Percentiles rank a stretch among this genome's conserved stretches.
These are phyloP conservation scores for Python bivittatus DNA, from an alignment of 2,113 vertebrate species.

Conservation along the genomic window DNA sequence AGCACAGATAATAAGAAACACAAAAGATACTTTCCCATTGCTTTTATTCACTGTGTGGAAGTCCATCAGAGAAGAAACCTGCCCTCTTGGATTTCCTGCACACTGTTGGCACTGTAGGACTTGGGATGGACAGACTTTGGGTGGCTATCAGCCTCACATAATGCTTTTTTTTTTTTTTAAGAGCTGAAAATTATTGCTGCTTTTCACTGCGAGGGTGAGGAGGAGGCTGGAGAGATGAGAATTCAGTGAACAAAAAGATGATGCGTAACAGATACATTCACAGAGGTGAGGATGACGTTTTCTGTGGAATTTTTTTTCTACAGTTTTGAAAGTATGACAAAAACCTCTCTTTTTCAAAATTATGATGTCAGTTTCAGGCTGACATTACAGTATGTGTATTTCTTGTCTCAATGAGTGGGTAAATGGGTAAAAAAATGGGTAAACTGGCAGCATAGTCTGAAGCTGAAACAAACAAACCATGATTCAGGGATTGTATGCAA, in stretches of 20 bases:
- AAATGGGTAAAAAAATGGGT: background rate
- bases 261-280: background rate
- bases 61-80: background rate
- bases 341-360: background rate
- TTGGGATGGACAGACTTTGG: background rate
- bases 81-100: background rate
- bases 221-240: background rate
- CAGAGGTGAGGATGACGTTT: background rate
- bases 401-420: background rate
- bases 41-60: background rate
- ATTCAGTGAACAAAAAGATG: background rate
- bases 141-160: background rate
- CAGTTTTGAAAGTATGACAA: background rate
- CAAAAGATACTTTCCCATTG: background rate
- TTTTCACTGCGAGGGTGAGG: background rate
- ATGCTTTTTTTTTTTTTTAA: background rate
- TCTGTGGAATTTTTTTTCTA: background rate
- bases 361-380: too few relatives aligned
- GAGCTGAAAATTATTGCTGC: background rate
- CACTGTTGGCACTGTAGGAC: background rate
- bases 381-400: background rate
- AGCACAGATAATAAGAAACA: background rate
- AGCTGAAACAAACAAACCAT: background rate
- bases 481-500: background rate
- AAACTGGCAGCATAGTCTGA: background rate